Evolutionary conservation across 2,113 vertebrate genomes (phyloP), one percentile per base, ranked within the genome.

Genomic region (Ameiurus melas): DNA sequence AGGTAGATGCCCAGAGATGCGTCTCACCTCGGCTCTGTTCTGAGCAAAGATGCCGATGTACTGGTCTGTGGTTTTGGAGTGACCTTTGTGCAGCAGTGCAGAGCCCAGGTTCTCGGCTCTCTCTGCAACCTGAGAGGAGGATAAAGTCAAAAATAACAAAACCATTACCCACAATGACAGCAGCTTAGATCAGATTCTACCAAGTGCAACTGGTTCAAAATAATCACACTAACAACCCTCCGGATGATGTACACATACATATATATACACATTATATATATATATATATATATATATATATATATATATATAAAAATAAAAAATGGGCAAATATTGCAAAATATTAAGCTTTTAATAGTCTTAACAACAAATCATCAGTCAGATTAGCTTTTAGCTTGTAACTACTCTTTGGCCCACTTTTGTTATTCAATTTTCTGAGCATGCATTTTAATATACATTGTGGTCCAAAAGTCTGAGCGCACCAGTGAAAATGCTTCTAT

Each of bases 11-110:
- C 51, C 53, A 10, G 36, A 17, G 16, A n/a, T 27, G 39, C 4
- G 19, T 10, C 86, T 88, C 95, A 99, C 98, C 97, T 99, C 97
- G 1, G 97, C 96, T 93, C 97, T 96, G 94, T 98, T 99, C 92
- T 98, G 98, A 70, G 97, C 94, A 86, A 99, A 99, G 91, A 99
- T 96, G 92, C 98, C 98, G 25, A 99, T 92, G 86, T 95, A 94
- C 17, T 96, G 95, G 68, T 95, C 90, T 0, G 91, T 80, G 39
- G 91, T 91, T 5, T 96, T 93, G 87, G 94, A 96, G 94, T 96
- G 97, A 87, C 97, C 97, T 93, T 95, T 96, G 85, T 97, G 93
- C 51, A 99, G 92, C 89, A 99, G 95, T 0, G 95, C 97, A 5
- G 98, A 99, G 16, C 98, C 98, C 87, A 99, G 90, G 25, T 81